Percentiles rank a stretch among this genome's conserved stretches.
These are phyloP conservation scores for Eremobia ochroleuca DNA, from an alignment of 2,888 invertebrate genomes.

Conservation along the genomic window DNA sequence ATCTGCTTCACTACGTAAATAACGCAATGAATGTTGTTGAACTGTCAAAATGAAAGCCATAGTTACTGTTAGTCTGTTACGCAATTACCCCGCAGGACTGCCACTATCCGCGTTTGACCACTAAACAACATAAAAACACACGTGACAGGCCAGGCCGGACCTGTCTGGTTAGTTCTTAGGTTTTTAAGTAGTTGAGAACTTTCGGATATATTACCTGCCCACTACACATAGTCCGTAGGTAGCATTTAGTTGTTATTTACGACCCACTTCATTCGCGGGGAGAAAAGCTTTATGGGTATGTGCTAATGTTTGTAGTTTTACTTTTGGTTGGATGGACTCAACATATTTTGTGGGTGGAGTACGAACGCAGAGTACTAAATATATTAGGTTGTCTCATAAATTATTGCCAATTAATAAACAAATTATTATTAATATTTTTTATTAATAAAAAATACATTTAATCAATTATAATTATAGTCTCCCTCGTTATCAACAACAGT, in stretches of 20 bases:
- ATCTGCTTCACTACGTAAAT: too few species aligned
- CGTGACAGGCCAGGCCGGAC: not conserved
- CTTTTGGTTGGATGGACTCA: not conserved
- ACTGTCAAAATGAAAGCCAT: too few species aligned
- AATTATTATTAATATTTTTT: too few species aligned
- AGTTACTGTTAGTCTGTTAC: too few species aligned
- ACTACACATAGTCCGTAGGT: not conserved
- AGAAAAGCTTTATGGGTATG: constrained; percentile 14
- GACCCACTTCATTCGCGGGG: not conserved
- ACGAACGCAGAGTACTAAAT: not conserved
- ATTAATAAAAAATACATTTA: too few species aligned
- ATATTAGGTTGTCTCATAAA: too few species aligned
- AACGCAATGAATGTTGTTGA: too few species aligned
- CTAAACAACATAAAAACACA: not conserved
- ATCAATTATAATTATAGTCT: too few species aligned
- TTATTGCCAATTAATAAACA: too few species aligned
- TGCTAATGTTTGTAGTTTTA: not conserved
- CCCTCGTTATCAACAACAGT: too few species aligned
- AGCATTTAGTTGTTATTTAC: constrained; percentile 6
- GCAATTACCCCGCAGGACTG: not conserved
- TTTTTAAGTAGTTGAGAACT: constrained; percentile 29
- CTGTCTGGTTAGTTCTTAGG: not conserved
- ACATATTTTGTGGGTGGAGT: not conserved
- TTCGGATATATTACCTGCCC: constrained; percentile 7
- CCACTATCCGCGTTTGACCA: too few species aligned